These are phyloP conservation scores for Petrocephalus sullivani DNA, from an alignment of 2,797 vertebrate species.

Conservation along the genomic window DNA sequence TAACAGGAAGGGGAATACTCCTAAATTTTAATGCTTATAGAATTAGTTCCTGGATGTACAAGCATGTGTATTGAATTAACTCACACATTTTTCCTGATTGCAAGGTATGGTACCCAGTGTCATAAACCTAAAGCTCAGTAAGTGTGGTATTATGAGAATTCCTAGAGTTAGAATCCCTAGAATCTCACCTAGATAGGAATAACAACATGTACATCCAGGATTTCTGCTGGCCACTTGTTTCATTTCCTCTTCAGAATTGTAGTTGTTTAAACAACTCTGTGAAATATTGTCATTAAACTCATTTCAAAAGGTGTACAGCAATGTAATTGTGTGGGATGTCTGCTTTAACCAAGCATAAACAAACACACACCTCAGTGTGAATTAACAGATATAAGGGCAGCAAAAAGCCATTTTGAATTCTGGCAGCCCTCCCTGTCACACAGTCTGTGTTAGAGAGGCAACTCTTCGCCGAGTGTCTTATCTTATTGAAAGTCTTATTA, in stretches of 20 bases:
- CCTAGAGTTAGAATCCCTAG: background rate
- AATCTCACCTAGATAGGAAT: background rate
- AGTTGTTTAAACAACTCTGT: background rate
- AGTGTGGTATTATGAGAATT: background rate
- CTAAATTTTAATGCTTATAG: background rate
- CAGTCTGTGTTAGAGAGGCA: slow-evolving; percentile 46
- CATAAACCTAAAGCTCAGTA: background rate
- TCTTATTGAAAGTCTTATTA: slow-evolving; percentile 66
- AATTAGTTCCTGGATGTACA: background rate
- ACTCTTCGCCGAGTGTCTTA: slow-evolving; percentile 51
- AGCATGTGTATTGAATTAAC: background rate
- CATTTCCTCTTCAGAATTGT: background rate
- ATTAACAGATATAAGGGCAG: slow-evolving; percentile 44
- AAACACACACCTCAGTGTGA: slow-evolving; percentile 19
- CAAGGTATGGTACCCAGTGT: background rate
- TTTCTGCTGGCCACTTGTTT: background rate
- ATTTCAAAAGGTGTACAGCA: slow-evolving; percentile 11
- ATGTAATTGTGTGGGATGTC: slow-evolving; percentile 26
- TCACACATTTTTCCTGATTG: background rate
- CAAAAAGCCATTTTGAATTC: slow-evolving; percentile 37
- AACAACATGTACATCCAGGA: background rate
- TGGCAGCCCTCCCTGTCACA: slow-evolving; percentile 60
- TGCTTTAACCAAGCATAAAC: slow-evolving; percentile 21
- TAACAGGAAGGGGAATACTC: background rate
- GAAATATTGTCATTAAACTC: slow-evolving; percentile 20